Evolutionary conservation across 2,797 vertebrate genomes (phyloP).

Genomic region (Hafferia zeledoni): DNA sequence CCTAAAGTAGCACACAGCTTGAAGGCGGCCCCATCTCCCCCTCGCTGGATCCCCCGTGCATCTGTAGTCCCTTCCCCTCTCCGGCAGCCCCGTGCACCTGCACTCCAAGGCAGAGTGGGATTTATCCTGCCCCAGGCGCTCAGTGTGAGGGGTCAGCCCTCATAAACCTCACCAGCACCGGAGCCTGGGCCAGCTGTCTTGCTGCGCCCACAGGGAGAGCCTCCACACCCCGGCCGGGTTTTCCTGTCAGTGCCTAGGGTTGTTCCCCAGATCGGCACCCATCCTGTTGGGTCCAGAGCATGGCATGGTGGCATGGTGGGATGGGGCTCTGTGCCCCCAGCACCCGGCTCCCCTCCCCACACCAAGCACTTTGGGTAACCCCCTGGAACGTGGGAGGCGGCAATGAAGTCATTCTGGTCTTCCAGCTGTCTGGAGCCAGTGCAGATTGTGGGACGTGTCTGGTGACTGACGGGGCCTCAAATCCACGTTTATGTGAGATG

Average conservation of each 20-base stretch:
- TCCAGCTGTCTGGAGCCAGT: constrained; percentile 58
- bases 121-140: constrained; percentile 50
- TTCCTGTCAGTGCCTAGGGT: accelerated
- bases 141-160: constrained; percentile 20
- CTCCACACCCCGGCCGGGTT: accelerated
- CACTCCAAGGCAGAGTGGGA: background rate
- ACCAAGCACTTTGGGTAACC: constrained; percentile 41
- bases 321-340: accelerated
- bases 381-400: background rate
- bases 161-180: background rate
- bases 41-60: background rate
- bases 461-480: constrained; percentile 65
- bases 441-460: constrained; percentile 69
- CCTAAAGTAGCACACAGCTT: background rate
- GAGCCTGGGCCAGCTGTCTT: background rate
- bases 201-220: background rate
- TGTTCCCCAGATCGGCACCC: accelerated
- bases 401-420: constrained; percentile 61
- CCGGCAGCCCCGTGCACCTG: background rate
- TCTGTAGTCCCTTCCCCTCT: constrained; percentile 24
- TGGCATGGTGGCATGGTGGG: accelerated
- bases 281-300: background rate
- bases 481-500: constrained; percentile 41
- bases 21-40: background rate
- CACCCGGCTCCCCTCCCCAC: background rate